Evolutionary conservation across 64 coral and sea anemone genomes (phyloP).

Genomic region (Montipora sp.): DNA sequence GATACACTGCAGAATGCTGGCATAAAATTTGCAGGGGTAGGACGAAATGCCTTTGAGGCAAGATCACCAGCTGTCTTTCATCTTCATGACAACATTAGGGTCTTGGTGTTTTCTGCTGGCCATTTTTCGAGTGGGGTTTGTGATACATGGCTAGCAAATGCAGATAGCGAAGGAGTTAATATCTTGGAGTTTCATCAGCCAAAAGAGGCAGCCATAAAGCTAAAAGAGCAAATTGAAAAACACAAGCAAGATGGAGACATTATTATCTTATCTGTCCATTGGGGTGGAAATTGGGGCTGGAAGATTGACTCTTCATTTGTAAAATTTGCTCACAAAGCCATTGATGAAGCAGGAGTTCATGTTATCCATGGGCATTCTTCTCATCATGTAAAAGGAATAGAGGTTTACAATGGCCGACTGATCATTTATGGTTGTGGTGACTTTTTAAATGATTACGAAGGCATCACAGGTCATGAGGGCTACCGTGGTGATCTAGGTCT

Average conservation of each 20-base stretch:
- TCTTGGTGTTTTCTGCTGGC: slow-evolving; percentile 80
- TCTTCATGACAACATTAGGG: slow-evolving; percentile 24
- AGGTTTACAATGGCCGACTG: slow-evolving; percentile 77
- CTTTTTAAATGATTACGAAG: slow-evolving; percentile 92
- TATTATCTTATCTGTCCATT: slow-evolving; percentile 78
- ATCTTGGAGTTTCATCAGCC: slow-evolving; percentile 67
- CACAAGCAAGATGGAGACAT: slow-evolving; percentile 74
- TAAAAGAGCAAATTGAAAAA: slow-evolving; percentile 54
- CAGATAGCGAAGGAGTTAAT: slow-evolving; percentile 68
- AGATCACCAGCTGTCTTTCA: slow-evolving; percentile 78
- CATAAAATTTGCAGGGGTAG: slow-evolving; percentile 80
- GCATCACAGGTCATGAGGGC: slow-evolving; percentile 75
- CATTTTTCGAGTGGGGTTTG: slow-evolving; percentile 86
- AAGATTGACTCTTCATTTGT: slow-evolving; percentile 65
- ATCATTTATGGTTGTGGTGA: slow-evolving; percentile 96
- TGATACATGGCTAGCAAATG: slow-evolving; percentile 72
- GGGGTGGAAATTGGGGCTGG: slow-evolving; percentile 95
- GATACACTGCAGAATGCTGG: slow-evolving; percentile 54
- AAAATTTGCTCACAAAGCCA: slow-evolving; percentile 92
- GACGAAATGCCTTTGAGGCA: slow-evolving; percentile 64
- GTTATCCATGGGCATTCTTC: slow-evolving; percentile 92
- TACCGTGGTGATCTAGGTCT: slow-evolving; percentile 80
- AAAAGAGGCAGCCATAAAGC: slow-evolving; percentile 21
- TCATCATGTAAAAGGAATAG: slow-evolving; percentile 90
- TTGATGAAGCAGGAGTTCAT: slow-evolving; percentile 85